Percentiles rank a stretch among this genome's conserved stretches.
Conservation (phyloP, 2,888 invertebrate genomes). For the Rotaria macrura region DNA sequence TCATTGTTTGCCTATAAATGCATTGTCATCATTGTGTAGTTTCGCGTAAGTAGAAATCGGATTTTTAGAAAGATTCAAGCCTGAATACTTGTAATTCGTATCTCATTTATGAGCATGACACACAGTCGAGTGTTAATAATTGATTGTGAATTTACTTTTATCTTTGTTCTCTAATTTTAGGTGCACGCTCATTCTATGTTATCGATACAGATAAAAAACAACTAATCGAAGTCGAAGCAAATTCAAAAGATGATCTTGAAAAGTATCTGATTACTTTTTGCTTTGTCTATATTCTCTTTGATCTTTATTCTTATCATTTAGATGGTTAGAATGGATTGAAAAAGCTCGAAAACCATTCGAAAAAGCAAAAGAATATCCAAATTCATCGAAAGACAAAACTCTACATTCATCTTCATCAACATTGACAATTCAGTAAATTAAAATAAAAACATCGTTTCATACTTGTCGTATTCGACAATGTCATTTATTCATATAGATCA, state of each 20-base stretch:
- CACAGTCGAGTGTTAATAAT: too few relatives aligned
- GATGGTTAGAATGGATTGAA: slow-evolving; percentile 1
- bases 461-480: not conserved
- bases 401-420: not conserved
- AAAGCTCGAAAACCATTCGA: slow-evolving; percentile 10
- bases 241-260: slow-evolving; percentile 17
- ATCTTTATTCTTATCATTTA: not conserved
- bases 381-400: not conserved
- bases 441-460: not conserved
- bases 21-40: too few relatives aligned
- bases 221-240: slow-evolving; percentile 8
- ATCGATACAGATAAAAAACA: slow-evolving; percentile 14
- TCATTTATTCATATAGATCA: not conserved
- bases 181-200: not conserved
- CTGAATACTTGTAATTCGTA: too few relatives aligned
- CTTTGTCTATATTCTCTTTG: not conserved
- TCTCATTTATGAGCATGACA: too few relatives aligned
- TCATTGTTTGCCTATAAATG: too few relatives aligned
- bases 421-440: not conserved
- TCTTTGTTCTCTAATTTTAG: not conserved
- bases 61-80: too few relatives aligned
- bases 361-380: not conserved
- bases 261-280: not conserved
- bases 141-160: too few relatives aligned
- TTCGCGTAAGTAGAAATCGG: too few relatives aligned